Evolutionary conservation across 2,113 vertebrate genomes (phyloP), one percentile per base, ranked within the genome.

Genomic region (Bos indicus): DNA sequence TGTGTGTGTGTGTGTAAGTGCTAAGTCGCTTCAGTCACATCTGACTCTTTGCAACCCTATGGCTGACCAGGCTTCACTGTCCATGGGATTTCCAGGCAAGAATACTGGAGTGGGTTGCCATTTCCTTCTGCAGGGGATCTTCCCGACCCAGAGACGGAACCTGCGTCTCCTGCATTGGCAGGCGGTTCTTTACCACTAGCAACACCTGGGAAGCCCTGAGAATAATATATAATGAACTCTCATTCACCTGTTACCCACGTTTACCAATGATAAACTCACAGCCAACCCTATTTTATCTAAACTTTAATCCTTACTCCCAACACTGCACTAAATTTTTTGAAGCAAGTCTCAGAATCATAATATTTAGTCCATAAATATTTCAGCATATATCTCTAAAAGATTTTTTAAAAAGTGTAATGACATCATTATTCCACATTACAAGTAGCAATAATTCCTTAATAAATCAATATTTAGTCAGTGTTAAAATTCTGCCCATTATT

Each of bases 391-490:
- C 28, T 71, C 28, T 60, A 89, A 85, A 94, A 62, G 30, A 16
- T 78, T 78, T 33, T 51, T 51, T 19, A 13, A 60, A 92, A 94
- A 71, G 26, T 4, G 11, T 23, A 91, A 77, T 14, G 40, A 64
- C 48, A 89, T 28, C 11, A 71, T 91, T 25, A 71, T 51, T 59
- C 6, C 48, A 87, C n/a, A 86, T n/a, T 94, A 90, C 82, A 95
- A 96, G 67, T 6, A 91, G 84, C 60, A 97, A 28, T 4, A 80
- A 90, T 74, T 92, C 33, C 48, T 90, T 96, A 87, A 74, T 48
- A 59, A 94, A 94, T 78, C 88, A 94, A n/a, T 85, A 78, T 67
- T 88, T 23, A 67, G 52, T 80, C 33, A 80, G 40, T 64, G n/a
- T 54, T 84, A 67, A 92, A 89, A 80, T 40, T 59, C 71, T 93